phyloP scores from a whole-genome alignment of 1,140 invertebrate species.

The Ceratina japonica region DNA sequence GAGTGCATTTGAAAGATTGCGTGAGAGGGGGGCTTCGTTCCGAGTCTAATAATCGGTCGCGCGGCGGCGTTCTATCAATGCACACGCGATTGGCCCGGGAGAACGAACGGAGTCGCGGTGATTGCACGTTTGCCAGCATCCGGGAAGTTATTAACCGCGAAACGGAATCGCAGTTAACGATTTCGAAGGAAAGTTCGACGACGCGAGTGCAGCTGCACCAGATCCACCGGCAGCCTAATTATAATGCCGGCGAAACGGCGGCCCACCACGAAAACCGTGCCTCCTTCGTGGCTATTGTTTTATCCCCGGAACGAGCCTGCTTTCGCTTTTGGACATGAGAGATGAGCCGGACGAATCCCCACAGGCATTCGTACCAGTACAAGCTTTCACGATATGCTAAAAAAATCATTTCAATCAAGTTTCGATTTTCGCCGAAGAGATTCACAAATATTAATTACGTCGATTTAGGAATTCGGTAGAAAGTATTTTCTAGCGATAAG shows the following conservation, averaged over 20 bases:
- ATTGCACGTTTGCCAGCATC: neutral
- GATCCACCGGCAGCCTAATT: constrained; percentile 33
- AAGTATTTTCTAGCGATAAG: no score
- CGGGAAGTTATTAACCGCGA: constrained; percentile 13
- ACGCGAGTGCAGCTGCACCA: constrained; percentile 38
- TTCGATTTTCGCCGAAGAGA: no score
- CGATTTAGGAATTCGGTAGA: no score
- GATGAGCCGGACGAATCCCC: no score
- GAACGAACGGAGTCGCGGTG: neutral
- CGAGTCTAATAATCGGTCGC: neutral
- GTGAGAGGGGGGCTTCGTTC: neutral
- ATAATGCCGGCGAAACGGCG: constrained; percentile 16
- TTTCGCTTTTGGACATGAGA: neutral
- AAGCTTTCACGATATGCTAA: no score
- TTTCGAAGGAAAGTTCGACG: constrained; percentile 33
- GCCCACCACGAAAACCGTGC: neutral
- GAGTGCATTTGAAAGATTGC: no score
- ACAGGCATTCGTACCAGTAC: no score
- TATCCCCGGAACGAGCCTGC: constrained; percentile 4
- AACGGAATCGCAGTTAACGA: constrained; percentile 9
- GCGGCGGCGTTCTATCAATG: neutral
- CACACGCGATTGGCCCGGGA: neutral
- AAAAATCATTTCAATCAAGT: no score
- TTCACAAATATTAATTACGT: no score
- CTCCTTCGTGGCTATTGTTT: constrained; percentile 43